A percentile compares a stretch with the other conserved stretches of the same genome.
phyloP scores from a whole-genome alignment of 1,140 invertebrate genomes.

The Linepithema humile region DNA sequence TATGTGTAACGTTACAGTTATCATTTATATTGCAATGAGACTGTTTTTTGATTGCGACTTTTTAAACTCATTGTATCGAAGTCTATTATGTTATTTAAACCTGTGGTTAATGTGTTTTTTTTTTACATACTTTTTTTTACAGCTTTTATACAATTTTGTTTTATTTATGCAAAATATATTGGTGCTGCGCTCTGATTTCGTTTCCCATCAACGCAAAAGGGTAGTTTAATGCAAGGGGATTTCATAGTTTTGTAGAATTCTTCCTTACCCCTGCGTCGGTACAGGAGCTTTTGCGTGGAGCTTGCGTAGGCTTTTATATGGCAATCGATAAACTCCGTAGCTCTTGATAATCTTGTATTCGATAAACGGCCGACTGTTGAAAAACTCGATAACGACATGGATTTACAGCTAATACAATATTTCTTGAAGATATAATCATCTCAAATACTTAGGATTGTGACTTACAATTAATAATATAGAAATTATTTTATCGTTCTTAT shows the following conservation, averaged over 20 bases:
- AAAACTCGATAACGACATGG: conserved; percentile 3
- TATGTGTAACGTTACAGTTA: background rate
- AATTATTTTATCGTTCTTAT: background rate
- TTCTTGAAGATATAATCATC: background rate
- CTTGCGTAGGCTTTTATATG: background rate
- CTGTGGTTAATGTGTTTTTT: background rate
- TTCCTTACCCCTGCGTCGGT: conserved; percentile 55
- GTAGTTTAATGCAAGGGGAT: background rate
- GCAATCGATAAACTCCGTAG: conserved; percentile 39
- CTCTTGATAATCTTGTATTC: conserved; percentile 22
- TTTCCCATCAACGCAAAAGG: background rate
- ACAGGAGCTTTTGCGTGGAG: conserved; percentile 2
- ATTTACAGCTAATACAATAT: background rate
- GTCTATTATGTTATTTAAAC: no score
- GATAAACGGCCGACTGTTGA: conserved; percentile 3
- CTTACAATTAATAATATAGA: background rate
- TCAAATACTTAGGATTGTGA: background rate
- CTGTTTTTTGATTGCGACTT: background rate
- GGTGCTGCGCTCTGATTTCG: conserved; percentile 44
- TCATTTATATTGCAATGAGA: background rate
- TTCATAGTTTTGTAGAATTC: conserved; percentile 20
- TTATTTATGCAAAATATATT: background rate
- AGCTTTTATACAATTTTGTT: background rate
- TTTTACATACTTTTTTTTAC: background rate
- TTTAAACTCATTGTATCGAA: background rate